Conservation (phyloP, 2,797 vertebrate genomes). For the Apodemus agrarius region DNA sequence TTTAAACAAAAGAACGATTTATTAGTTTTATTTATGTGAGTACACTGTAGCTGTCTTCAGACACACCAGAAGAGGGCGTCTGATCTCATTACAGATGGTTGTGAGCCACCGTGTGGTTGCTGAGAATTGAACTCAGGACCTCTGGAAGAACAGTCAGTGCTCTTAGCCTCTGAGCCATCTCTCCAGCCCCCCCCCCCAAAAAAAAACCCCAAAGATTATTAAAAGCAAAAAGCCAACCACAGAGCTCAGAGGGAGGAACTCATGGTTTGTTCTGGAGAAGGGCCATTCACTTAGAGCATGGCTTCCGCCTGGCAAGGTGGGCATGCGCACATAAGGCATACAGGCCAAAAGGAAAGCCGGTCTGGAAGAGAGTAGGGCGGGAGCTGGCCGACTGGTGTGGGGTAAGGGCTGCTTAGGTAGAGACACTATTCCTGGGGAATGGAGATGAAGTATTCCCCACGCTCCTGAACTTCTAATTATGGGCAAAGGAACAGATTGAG, state of each 20-base stretch:
- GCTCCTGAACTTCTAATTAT: background rate
- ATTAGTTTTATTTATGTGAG: background rate
- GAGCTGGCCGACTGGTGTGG: background rate
- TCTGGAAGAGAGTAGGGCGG: background rate
- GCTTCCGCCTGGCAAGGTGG: background rate
- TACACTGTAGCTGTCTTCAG: background rate
- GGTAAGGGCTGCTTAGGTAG: background rate
- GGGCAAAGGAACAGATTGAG: background rate
- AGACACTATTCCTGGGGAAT: background rate
- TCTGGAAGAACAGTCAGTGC: background rate
- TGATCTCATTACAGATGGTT: background rate
- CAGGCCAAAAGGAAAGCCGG: background rate
- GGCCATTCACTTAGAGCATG: background rate
- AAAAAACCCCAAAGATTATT: background rate
- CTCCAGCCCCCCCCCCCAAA: background rate
- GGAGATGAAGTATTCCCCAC: background rate
- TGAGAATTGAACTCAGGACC: background rate
- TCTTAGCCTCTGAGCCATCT: background rate
- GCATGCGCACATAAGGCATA: background rate
- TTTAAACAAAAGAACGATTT: background rate
- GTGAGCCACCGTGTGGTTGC: background rate
- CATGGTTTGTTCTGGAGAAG: background rate
- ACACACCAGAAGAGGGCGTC: background rate
- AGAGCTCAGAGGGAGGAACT: background rate
- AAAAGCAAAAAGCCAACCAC: background rate